Conservation (phyloP, 1,140 invertebrate species). For the Trichonephila inaurata region DNA sequence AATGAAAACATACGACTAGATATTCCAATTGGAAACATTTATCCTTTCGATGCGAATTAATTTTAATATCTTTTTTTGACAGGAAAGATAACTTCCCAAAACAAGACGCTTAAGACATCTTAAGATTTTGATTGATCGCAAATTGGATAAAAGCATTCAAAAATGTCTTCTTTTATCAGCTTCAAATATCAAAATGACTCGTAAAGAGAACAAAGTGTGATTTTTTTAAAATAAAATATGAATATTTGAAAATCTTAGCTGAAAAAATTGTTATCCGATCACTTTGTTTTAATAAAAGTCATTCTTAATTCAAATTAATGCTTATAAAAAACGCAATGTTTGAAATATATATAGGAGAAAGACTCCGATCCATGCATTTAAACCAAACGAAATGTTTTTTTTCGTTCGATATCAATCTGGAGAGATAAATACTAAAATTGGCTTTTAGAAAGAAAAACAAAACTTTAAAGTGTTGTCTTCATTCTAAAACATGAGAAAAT, state of each 20-base stretch:
- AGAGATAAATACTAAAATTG: neutral
- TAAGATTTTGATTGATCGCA: neutral
- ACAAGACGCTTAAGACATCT: too few species aligned
- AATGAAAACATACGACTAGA: neutral
- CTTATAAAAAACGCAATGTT: neutral
- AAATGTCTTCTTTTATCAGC: neutral
- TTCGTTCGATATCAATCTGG: neutral
- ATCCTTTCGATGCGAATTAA: neutral
- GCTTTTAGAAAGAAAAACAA: too few species aligned
- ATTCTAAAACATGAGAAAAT: too few species aligned
- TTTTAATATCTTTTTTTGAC: neutral
- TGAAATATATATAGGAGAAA: neutral
- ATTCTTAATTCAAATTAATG: neutral
- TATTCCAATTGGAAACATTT: neutral
- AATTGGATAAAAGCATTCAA: neutral
- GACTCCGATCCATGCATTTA: neutral
- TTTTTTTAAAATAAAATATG: neutral
- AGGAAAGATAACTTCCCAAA: too few species aligned
- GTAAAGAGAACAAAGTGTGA: neutral
- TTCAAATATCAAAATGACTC: neutral
- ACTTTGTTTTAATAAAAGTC: constrained; percentile 9
- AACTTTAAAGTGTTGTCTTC: too few species aligned
- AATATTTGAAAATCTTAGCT: neutral
- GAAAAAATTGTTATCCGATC: neutral
- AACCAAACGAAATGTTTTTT: neutral